These are phyloP conservation scores for Hyalella azteca DNA, from an alignment of 2,888 invertebrate species.

Conservation along the genomic window DNA sequence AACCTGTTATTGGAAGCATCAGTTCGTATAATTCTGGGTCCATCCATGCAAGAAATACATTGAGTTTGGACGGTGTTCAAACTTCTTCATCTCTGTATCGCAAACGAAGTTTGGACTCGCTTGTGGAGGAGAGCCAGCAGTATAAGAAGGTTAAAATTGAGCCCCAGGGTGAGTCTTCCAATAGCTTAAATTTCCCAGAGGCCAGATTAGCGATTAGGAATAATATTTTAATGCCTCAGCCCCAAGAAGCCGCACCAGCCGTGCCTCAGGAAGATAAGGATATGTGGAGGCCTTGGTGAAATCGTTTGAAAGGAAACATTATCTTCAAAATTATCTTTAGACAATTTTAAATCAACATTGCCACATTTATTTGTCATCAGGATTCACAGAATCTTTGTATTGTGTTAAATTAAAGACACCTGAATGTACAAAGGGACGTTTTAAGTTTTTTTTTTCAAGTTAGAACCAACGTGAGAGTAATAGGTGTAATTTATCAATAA, in stretches of 20 bases:
- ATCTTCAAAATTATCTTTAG: background rate
- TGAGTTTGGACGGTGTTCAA: too few species aligned
- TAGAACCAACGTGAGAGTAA: too few species aligned
- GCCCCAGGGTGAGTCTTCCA: background rate
- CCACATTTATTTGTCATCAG: too few species aligned
- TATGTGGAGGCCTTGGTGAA: conserved; percentile 57
- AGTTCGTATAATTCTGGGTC: too few species aligned
- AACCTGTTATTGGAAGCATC: too few species aligned
- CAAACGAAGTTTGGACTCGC: background rate
- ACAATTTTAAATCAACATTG: too few species aligned
- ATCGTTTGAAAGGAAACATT: background rate
- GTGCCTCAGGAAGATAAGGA: conserved; percentile 46
- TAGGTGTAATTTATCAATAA: too few species aligned
- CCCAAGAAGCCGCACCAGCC: background rate
- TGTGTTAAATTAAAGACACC: too few species aligned
- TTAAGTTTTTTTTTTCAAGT: too few species aligned
- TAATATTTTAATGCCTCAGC: background rate
- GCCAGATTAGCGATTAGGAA: background rate
- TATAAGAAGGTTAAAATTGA: background rate
- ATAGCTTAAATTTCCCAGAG: background rate
- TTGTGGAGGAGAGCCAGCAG: background rate
- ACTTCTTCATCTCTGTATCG: background rate
- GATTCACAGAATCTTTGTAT: too few species aligned
- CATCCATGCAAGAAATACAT: too few species aligned
- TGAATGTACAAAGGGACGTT: too few species aligned